Conservation (phyloP, 2,797 vertebrate genomes). For the Cossypha niveicapilla region DNA sequence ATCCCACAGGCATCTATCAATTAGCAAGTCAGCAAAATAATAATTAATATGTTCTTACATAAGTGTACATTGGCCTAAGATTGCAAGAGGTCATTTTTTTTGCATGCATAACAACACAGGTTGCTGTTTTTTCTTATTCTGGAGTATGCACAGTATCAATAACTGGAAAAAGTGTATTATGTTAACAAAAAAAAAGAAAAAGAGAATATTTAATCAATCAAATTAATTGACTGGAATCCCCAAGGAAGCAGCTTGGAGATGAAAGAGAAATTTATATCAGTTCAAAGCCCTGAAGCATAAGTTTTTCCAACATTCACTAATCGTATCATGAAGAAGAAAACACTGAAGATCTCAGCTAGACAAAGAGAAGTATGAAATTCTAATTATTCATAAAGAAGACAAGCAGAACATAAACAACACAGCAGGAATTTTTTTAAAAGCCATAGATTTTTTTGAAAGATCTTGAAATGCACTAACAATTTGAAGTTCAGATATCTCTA, state of each 20-base stretch:
- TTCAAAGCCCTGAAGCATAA: neutral
- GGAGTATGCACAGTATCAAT: rapidly evolving
- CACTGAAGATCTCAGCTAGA: neutral
- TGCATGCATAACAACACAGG: rapidly evolving
- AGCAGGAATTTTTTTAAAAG: rapidly evolving
- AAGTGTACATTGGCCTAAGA: neutral
- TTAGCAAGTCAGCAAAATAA: neutral
- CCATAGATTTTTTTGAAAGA: neutral
- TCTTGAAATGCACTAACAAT: neutral
- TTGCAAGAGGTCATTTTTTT: neutral
- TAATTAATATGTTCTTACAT: neutral
- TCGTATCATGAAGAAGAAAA: neutral
- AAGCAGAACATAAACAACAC: neutral
- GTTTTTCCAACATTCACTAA: neutral
- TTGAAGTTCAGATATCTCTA: neutral
- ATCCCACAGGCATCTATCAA: neutral
- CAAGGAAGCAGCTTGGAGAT: neutral
- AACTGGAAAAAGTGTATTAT: neutral
- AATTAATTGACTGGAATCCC: neutral
- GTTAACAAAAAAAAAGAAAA: neutral
- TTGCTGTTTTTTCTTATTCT: neutral
- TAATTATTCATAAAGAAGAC: neutral
- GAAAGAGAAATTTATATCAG: neutral
- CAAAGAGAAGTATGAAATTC: neutral
- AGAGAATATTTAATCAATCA: neutral